Conservation (phyloP, 2,797 vertebrate genomes). For the Balearica regulorum region DNA sequence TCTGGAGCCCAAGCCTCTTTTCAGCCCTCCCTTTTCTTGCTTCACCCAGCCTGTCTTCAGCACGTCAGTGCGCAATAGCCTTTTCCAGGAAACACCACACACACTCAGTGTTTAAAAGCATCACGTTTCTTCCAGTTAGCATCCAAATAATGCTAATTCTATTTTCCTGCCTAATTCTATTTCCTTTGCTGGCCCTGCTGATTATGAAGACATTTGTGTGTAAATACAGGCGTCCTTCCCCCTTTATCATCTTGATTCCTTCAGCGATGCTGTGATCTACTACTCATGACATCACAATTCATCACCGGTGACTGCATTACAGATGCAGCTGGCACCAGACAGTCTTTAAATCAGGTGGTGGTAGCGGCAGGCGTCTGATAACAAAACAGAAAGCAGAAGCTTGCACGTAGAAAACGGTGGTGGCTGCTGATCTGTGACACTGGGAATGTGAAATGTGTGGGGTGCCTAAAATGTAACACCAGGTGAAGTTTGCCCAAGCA, state of each 20-base stretch:
- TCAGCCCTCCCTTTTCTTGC: neutral
- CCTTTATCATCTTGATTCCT: neutral
- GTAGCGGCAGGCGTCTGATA: neutral
- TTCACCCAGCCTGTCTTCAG: neutral
- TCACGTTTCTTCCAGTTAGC: neutral
- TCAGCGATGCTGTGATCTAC: neutral
- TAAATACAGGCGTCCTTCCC: neutral
- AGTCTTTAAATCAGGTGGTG: neutral
- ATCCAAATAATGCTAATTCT: neutral
- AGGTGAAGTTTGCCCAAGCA: neutral
- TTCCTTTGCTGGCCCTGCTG: neutral
- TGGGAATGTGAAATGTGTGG: neutral
- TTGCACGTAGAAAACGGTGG: neutral
- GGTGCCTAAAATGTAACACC: neutral
- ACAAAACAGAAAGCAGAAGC: neutral
- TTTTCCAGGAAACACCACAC: neutral
- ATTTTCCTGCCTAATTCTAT: constrained; percentile 14
- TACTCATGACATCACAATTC: neutral
- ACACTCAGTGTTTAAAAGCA: neutral
- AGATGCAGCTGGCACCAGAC: neutral
- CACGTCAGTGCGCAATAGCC: neutral
- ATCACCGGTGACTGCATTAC: constrained; percentile 1
- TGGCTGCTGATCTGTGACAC: neutral
- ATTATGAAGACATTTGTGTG: constrained; percentile 4
- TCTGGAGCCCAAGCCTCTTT: neutral